Percentiles rank a stretch among this genome's conserved stretches.
These are phyloP conservation scores for Diarsia mendica DNA, from an alignment of 2,888 invertebrate genomes.

Conservation along the genomic window DNA sequence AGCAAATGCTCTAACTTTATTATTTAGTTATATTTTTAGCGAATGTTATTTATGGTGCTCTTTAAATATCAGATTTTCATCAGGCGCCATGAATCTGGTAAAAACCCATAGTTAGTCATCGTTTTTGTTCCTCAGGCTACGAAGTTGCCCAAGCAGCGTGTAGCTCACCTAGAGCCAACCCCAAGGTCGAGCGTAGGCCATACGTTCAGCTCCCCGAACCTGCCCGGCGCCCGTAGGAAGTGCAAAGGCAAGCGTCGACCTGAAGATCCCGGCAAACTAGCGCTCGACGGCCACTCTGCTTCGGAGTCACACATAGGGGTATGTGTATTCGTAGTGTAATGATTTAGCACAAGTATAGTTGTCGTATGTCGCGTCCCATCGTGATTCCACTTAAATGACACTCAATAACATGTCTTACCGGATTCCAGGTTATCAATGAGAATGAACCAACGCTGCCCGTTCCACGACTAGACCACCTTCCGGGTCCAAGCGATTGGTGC, in stretches of 20 bases:
- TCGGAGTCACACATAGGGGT: conserved; percentile 79
- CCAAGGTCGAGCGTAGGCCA: conserved; percentile 69
- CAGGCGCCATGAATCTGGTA: no score
- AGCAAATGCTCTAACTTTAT: no score
- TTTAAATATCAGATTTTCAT: no score
- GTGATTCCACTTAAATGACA: neutral
- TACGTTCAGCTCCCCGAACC: conserved; percentile 72
- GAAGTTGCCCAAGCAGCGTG: conserved; percentile 63
- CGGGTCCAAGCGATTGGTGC: conserved; percentile 60
- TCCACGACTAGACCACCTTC: conserved; percentile 52
- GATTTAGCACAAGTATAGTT: neutral
- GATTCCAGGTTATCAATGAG: conserved; percentile 63
- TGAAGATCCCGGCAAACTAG: conserved; percentile 53
- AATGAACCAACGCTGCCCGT: conserved; percentile 54
- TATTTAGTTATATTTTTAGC: neutral
- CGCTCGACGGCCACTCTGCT: conserved; percentile 69
- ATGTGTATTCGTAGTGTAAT: conserved; percentile 27
- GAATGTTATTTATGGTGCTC: neutral
- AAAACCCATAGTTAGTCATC: no score
- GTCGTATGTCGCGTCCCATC: neutral
- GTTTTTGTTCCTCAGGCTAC: conserved; percentile 34
- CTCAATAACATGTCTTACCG: neutral
- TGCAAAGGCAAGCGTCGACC: conserved; percentile 25
- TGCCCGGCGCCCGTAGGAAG: conserved; percentile 44
- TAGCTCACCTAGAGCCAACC: conserved; percentile 56